phyloP scores from a whole-genome alignment of 2,888 invertebrate genomes.

The Dusona sp. region DNA sequence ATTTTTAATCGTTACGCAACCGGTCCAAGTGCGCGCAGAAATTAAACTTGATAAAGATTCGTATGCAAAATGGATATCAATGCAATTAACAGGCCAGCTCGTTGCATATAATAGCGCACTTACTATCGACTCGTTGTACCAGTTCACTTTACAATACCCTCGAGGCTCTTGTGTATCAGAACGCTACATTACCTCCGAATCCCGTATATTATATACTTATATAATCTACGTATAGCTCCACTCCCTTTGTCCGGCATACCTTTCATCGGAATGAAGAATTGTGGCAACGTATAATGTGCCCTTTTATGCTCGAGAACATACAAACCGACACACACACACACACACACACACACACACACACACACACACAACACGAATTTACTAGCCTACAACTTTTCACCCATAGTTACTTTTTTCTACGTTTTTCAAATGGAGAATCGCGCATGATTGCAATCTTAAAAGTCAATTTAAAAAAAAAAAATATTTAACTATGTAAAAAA shows the following conservation, averaged over 20 bases:
- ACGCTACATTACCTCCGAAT: conserved; percentile 5
- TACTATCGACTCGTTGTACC: conserved; percentile 28
- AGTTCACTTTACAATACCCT: conserved; percentile 45
- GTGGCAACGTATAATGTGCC: conserved; percentile 33
- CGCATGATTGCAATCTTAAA: not conserved
- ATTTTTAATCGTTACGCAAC: not conserved
- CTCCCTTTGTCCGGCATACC: conserved; percentile 64
- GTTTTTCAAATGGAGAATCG: not conserved
- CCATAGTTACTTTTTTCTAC: not conserved
- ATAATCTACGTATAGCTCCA: conserved; percentile 51
- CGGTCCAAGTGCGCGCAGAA: not conserved
- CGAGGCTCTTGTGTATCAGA: conserved; percentile 27
- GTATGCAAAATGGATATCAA: conserved; percentile 1
- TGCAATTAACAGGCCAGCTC: conserved; percentile 8
- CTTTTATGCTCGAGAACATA: conserved; percentile 41
- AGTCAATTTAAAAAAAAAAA: not conserved
- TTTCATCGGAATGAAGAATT: conserved; percentile 46
- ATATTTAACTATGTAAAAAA: not conserved
- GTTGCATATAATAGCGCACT: not conserved
- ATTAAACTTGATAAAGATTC: not conserved
- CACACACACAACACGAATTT: not conserved
- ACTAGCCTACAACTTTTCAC: not conserved
- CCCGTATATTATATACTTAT: conserved; percentile 32
- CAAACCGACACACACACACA: not conserved
- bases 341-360: not conserved